phyloP scores from a whole-genome alignment of 1,140 invertebrate genomes.

The Drosophila kepulauana region DNA sequence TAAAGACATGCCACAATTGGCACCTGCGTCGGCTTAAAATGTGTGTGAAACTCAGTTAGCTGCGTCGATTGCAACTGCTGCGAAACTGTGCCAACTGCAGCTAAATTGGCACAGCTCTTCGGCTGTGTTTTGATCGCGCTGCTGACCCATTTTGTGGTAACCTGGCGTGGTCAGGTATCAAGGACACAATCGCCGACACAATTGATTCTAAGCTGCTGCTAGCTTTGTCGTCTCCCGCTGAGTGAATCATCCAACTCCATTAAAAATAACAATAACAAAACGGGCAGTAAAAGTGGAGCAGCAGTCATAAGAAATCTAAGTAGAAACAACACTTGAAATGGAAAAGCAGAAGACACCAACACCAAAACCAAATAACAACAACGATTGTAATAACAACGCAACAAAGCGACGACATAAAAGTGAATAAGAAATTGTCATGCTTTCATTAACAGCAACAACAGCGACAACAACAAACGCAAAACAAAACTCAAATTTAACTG shows the following conservation, averaged over 20 bases:
- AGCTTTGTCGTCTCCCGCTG: not conserved
- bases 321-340: constrained; percentile 60
- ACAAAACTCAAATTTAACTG: constrained; percentile 47
- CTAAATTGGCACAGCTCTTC: constrained; percentile 43
- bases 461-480: constrained; percentile 27
- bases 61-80: constrained; percentile 14
- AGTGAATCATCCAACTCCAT: constrained; percentile 47
- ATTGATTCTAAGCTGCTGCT: constrained; percentile 1
- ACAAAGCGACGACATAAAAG: constrained; percentile 57
- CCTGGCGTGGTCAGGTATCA: constrained; percentile 41
- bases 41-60: constrained; percentile 43
- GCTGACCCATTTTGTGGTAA: constrained; percentile 50
- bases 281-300: constrained; percentile 74
- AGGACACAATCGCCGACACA: constrained; percentile 49
- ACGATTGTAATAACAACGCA: not conserved
- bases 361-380: constrained; percentile 24
- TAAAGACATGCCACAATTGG: constrained; percentile 46
- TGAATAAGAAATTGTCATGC: constrained; percentile 79
- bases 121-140: constrained; percentile 35
- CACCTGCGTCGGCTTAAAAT: constrained; percentile 17
- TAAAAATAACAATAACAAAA: constrained; percentile 41
- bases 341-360: constrained; percentile 48
- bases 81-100: constrained; percentile 41
- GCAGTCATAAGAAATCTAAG: constrained; percentile 71
- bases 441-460: constrained; percentile 70